These are phyloP conservation scores for Apamea monoglypha DNA, from an alignment of 2,888 invertebrate species.

Conservation along the genomic window DNA sequence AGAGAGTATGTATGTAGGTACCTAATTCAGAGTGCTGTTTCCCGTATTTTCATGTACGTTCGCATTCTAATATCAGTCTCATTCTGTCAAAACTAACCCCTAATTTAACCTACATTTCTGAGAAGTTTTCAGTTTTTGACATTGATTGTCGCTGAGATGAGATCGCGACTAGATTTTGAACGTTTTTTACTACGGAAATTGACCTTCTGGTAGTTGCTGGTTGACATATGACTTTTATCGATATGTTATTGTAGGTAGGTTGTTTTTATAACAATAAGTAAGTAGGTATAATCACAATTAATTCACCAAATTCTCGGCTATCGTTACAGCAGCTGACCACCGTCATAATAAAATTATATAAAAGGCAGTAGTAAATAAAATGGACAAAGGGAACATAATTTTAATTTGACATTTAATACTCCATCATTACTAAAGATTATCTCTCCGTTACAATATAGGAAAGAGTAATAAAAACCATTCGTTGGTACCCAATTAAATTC, in stretches of 20 bases:
- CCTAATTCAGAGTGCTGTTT: too few species aligned
- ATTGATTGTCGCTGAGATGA: too few species aligned
- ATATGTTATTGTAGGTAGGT: background rate
- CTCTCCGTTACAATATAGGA: constrained; percentile 29
- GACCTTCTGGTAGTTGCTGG: background rate
- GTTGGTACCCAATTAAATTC: constrained; percentile 62
- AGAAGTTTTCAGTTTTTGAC: too few species aligned
- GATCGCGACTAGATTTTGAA: too few species aligned
- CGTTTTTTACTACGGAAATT: too few species aligned
- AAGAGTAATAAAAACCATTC: constrained; percentile 54
- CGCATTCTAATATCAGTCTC: too few species aligned
- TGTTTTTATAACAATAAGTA: background rate
- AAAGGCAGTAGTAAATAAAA: constrained; percentile 12
- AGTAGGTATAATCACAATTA: background rate
- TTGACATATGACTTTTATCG: background rate
- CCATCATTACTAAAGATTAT: constrained; percentile 48
- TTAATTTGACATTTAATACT: constrained; percentile 42
- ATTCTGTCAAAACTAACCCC: too few species aligned
- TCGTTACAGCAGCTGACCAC: background rate
- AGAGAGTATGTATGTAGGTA: too few species aligned
- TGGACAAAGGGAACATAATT: constrained; percentile 28
- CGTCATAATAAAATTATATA: background rate
- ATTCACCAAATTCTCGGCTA: background rate
- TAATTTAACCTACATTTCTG: too few species aligned
- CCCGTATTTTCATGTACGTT: too few species aligned